Conservation (phyloP, 2,113 vertebrate species). For the Prunella fulvescens region DNA sequence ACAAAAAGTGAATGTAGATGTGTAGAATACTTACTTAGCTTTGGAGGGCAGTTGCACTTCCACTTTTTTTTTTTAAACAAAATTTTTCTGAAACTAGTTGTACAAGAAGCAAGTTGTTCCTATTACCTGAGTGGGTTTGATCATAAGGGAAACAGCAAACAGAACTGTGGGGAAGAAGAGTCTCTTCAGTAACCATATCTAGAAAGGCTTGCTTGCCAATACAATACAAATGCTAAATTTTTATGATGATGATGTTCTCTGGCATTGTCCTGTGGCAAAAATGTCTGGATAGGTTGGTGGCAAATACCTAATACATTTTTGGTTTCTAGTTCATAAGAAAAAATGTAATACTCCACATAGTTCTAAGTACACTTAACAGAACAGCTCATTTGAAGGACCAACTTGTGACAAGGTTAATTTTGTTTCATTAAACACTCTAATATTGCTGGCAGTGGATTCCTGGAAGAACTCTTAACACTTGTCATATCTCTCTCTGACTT, state of each 20-base stretch:
- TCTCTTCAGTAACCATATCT: neutral
- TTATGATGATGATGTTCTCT: neutral
- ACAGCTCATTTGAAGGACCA: neutral
- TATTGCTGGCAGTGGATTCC: neutral
- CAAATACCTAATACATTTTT: neutral
- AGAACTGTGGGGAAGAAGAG: neutral
- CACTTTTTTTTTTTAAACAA: neutral
- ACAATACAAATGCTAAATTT: neutral
- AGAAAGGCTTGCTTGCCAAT: neutral
- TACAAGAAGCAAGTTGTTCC: neutral
- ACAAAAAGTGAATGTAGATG: neutral
- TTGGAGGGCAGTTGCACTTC: neutral
- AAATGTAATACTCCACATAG: neutral
- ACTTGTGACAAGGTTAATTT: neutral
- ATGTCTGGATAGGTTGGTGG: neutral
- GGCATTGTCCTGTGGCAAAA: neutral
- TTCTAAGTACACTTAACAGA: neutral
- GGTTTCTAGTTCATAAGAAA: neutral
- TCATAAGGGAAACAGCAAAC: neutral
- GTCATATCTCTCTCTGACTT: neutral
- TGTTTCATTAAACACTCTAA: neutral
- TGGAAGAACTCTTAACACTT: neutral
- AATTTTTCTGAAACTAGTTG: neutral
- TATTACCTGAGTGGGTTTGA: rapidly evolving
- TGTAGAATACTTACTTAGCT: neutral